Percentiles rank a stretch among this genome's conserved stretches.
phyloP scores from a whole-genome alignment of 2,797 vertebrate genomes.

The Melanotaenia nigrans region DNA sequence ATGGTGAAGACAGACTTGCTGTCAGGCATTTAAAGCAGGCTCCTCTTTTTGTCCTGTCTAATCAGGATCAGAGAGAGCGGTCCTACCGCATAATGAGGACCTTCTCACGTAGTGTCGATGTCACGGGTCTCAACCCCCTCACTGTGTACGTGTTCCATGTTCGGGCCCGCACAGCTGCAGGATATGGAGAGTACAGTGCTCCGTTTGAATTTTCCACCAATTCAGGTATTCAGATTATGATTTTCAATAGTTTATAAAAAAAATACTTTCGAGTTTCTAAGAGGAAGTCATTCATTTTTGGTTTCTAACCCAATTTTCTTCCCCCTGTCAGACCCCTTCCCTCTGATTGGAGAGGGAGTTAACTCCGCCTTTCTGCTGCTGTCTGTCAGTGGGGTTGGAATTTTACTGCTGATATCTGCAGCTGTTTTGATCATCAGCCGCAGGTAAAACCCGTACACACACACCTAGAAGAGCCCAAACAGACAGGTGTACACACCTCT shows the following conservation, averaged over 20 bases:
- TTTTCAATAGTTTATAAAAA: neutral
- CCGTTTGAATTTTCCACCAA: slow-evolving; percentile 96
- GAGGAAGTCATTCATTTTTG: slow-evolving; percentile 3
- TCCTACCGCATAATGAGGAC: slow-evolving; percentile 98
- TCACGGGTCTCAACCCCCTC: slow-evolving; percentile 93
- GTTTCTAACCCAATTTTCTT: slow-evolving; percentile 16
- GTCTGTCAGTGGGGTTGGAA: slow-evolving; percentile 93
- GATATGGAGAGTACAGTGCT: slow-evolving; percentile 94
- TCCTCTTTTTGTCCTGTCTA: slow-evolving; percentile 45
- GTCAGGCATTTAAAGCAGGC: slow-evolving; percentile 44
- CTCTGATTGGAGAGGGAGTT: slow-evolving; percentile 95
- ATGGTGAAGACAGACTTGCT: slow-evolving; percentile 44
- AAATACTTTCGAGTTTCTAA: neutral
- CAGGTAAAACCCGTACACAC: slow-evolving; percentile 83
- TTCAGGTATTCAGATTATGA: slow-evolving; percentile 84
- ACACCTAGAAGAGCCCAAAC: slow-evolving; percentile 24
- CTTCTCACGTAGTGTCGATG: slow-evolving; percentile 88
- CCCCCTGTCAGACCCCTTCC: slow-evolving; percentile 89
- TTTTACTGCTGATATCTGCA: slow-evolving; percentile 94
- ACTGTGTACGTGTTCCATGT: slow-evolving; percentile 98
- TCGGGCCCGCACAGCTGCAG: slow-evolving; percentile 94
- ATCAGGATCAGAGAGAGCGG: slow-evolving; percentile 95
- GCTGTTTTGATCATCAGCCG: slow-evolving; percentile 96
- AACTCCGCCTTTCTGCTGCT: slow-evolving; percentile 95
- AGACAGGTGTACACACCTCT: slow-evolving; percentile 27